Base-by-base conservation (phyloP, 2,797 vertebrate genomes). In the Pristis pectinata region DNA sequence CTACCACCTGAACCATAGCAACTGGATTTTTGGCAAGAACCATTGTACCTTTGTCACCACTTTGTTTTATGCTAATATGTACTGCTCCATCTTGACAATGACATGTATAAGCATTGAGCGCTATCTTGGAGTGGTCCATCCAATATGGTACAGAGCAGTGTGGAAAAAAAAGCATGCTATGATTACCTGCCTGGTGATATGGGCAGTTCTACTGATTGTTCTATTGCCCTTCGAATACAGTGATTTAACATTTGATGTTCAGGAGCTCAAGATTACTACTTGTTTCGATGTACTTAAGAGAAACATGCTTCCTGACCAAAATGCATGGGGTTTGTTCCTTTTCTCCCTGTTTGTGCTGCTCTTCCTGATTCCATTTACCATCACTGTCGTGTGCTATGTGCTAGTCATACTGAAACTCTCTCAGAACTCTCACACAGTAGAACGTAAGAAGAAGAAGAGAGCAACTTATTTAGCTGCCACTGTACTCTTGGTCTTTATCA, bases 11-110 rank as follows among this genome's bases (percentile, higher is more conserved):
- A 95, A 96, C 0, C 95, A 95, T 0, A 97, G 98, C 92, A 34
- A 99, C 96, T 99, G 99, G 99, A 95, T 0, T 0, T 97, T 98
- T 94, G 97, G 98, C 1, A 94, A 95, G 7, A 74, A 8, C 0
- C 97, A 98, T 89, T 99, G 99, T 97, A 98, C 97, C 56, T 94
- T 97, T 0, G 96, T 99, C 80, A 98, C 98, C 0, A 95, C 98
- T 22, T 96, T 97, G 96, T 99, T 99, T 97, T 99, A 97, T 95
- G 96, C 97, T 95, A 99, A 99, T 95, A 99, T 99, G 98, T 99
- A 99, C 96, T 98, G 97, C 61, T 99, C 98, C 95, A 97, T 99
- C 96, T 96, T 99, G 80, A 99, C 98, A 76, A 98, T 99, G 98
- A 98, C 98, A 30, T 97, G 97, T 95, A 99, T 99, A 94, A 97